Evolutionary conservation across 2,888 invertebrate species (phyloP).

Genomic region (Phortica okadai): DNA sequence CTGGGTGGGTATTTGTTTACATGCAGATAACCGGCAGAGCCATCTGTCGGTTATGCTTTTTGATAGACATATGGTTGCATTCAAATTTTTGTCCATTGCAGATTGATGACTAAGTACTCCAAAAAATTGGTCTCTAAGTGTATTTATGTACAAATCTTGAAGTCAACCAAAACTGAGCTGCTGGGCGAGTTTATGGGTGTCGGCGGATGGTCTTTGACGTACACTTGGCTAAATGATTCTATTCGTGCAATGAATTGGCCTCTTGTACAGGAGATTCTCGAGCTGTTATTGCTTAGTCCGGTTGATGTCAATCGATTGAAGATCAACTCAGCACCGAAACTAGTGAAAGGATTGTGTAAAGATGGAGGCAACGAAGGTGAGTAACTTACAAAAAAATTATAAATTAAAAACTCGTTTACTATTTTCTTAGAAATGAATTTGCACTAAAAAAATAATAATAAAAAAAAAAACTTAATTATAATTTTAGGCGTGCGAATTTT

Average conservation of each 20-base stretch:
- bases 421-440: neutral
- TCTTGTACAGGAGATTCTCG: conserved; percentile 90
- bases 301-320: conserved; percentile 93
- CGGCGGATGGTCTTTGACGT: conserved; percentile 94
- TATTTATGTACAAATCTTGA: conserved; percentile 94
- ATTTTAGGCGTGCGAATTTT: conserved; percentile 85
- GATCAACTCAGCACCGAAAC: conserved; percentile 93
- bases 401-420: neutral
- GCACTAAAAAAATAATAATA: neutral
- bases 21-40: neutral
- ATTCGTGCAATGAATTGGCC: conserved; percentile 90
- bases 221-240: conserved; percentile 93
- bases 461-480: conserved; percentile 33
- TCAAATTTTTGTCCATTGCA: conserved; percentile 77
- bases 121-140: conserved; percentile 97
- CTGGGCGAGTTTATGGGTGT: conserved; percentile 92
- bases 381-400: conserved; percentile 22
- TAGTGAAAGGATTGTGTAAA: conserved; percentile 91
- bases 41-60: conserved; percentile 16
- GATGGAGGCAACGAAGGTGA: conserved; percentile 88
- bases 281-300: conserved; percentile 89
- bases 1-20: conserved; percentile 81
- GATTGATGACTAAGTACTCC: conserved; percentile 96
- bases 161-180: conserved; percentile 88
- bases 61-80: conserved; percentile 1